A percentile compares a stretch with the other conserved stretches of the same genome.
phyloP scores from a whole-genome alignment of 2,113 vertebrate species.

The Setophaga kirtlandii region DNA sequence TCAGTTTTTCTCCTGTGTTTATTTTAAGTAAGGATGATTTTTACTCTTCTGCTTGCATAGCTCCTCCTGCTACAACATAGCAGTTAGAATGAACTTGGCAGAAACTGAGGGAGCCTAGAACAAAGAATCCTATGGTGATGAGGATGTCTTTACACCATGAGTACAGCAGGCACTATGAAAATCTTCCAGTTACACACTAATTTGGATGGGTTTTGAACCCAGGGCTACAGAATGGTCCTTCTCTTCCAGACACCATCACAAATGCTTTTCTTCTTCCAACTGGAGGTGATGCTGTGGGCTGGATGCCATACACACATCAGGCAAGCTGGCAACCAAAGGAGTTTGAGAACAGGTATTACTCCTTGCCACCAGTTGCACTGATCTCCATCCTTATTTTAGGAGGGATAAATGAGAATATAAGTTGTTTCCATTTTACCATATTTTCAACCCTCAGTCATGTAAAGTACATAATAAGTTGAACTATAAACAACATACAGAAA shows the following conservation, averaged over 20 bases:
- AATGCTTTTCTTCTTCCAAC: not conserved
- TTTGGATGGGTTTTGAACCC: not conserved
- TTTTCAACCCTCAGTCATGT: not conserved
- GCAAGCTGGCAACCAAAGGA: not conserved
- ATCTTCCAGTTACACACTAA: not conserved
- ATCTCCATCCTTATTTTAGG: not conserved
- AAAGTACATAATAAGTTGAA: not conserved
- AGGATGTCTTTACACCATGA: not conserved
- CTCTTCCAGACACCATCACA: not conserved
- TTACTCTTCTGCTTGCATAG: not conserved
- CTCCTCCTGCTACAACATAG: not conserved
- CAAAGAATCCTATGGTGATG: not conserved
- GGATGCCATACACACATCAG: not conserved
- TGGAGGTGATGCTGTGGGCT: not conserved
- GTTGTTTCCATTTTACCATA: not conserved
- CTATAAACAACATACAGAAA: not conserved
- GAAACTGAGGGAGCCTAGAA: not conserved
- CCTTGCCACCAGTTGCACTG: not conserved
- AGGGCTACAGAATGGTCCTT: not conserved
- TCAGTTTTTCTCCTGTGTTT: slow-evolving; percentile 26
- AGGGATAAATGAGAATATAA: not conserved
- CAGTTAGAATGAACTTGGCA: not conserved
- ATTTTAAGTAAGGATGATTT: slow-evolving; percentile 15
- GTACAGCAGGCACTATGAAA: not conserved
- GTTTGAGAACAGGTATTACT: not conserved